Percentiles rank a stretch among this genome's conserved stretches.
phyloP scores from a whole-genome alignment of 2,113 vertebrate genomes.

The Terrapene triunguis region DNA sequence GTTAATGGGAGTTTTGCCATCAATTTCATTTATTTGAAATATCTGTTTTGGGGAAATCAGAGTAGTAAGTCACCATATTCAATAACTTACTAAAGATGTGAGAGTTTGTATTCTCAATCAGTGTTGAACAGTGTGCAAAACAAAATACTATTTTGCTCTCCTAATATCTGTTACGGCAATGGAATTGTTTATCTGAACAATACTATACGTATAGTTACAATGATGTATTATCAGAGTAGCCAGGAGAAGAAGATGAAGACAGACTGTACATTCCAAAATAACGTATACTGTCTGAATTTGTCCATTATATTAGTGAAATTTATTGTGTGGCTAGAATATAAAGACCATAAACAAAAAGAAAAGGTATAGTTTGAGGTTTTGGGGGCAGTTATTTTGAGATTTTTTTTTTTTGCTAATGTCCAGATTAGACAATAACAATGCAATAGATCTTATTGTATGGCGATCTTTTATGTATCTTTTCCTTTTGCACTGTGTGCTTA shows the following conservation, averaged over 20 bases:
- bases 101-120: background rate
- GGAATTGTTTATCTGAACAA: background rate
- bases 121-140: background rate
- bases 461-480: background rate
- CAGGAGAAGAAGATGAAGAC: background rate
- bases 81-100: background rate
- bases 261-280: background rate
- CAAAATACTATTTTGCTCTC: background rate
- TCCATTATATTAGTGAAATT: background rate
- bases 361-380: background rate
- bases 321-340: background rate
- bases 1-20: background rate
- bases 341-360: background rate
- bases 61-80: background rate
- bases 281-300: background rate
- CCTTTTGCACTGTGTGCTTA: background rate
- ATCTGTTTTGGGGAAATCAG: background rate
- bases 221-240: background rate
- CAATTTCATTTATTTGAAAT: background rate
- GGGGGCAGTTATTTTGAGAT: background rate
- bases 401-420: background rate
- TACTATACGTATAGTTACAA: background rate
- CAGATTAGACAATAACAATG: background rate
- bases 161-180: background rate
- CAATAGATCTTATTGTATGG: background rate